Conservation (phyloP, 2,113 vertebrate genomes). For the Stictonetta naevosa region DNA sequence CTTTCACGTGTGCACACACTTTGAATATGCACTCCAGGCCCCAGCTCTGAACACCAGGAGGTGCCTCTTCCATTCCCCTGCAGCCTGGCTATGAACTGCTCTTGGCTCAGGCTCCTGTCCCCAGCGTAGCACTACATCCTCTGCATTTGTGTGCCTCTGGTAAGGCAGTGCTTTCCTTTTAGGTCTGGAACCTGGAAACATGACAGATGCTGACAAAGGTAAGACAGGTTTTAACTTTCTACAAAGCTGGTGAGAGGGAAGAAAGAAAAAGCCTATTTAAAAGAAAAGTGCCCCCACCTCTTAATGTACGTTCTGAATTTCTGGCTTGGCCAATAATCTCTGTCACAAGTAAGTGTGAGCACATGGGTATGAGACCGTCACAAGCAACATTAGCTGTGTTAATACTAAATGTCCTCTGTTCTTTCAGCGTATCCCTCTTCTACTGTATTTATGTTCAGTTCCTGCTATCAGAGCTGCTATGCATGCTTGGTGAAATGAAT, state of each 20-base stretch:
- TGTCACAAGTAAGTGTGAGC: neutral
- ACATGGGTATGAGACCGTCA: neutral
- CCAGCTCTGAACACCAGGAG: neutral
- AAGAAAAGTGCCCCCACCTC: neutral
- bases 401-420: neutral
- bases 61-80: neutral
- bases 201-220: neutral
- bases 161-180: neutral
- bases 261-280: neutral
- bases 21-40: neutral
- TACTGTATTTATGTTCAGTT: neutral
- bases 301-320: neutral
- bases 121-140: neutral
- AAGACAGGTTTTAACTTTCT: neutral
- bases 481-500: neutral
- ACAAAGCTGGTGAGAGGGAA: neutral
- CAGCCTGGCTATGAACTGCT: neutral
- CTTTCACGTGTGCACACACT: rapidly evolving
- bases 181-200: neutral
- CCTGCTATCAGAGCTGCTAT: neutral
- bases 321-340: neutral
- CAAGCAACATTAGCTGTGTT: neutral
- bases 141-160: neutral
- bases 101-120: neutral
- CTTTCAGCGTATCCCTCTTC: neutral